Conservation (phyloP, 2,797 vertebrate species). For the Channallabes apus region DNA sequence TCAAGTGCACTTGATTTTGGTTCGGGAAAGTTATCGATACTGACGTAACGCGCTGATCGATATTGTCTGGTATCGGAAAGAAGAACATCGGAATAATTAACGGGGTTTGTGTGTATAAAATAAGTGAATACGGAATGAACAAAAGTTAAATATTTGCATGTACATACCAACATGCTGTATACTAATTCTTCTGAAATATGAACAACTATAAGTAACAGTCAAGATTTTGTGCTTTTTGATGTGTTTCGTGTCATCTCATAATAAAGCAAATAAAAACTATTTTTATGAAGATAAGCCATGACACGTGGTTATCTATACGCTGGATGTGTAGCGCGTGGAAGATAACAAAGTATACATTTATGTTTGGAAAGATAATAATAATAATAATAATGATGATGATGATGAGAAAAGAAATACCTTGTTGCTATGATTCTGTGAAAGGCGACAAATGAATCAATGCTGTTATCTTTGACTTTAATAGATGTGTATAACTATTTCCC, state of each 20-base stretch:
- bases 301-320: neutral
- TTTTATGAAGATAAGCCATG: neutral
- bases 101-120: conserved; percentile 36
- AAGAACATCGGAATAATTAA: conserved; percentile 58
- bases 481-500: neutral
- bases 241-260: neutral
- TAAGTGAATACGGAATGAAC: neutral
- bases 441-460: neutral
- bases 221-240: neutral
- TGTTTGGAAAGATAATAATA: neutral
- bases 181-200: neutral
- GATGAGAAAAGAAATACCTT: too few relatives aligned
- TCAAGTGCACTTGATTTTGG: conserved; percentile 78
- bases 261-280: neutral
- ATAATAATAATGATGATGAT: neutral
- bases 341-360: neutral
- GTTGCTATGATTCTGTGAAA: neutral
- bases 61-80: conserved; percentile 74
- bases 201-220: neutral
- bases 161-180: neutral
- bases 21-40: conserved; percentile 87
- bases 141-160: conserved; percentile 9
- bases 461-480: neutral
- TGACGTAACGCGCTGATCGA: conserved; percentile 85
- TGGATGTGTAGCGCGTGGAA: neutral